Conservation (phyloP, 2,113 vertebrate genomes). For the Pomatostomus ruficeps region DNA sequence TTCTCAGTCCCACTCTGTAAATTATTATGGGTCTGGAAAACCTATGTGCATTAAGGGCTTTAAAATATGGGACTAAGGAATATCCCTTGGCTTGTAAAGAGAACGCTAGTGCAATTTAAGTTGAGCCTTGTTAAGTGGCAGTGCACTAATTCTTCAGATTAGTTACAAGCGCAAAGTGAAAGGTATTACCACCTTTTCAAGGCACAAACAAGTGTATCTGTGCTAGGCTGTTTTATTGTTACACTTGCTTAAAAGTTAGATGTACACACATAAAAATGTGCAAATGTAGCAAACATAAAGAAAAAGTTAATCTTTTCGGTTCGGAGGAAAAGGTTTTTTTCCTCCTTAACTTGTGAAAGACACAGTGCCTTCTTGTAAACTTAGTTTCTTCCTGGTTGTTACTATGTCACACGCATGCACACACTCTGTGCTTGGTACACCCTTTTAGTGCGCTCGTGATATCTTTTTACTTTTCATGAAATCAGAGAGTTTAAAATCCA, state of each 20-base stretch:
- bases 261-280: accelerated
- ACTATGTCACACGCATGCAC: not conserved
- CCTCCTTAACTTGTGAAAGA: not conserved
- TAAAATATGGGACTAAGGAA: not conserved
- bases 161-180: not conserved
- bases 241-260: not conserved
- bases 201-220: not conserved
- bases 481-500: not conserved
- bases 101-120: not conserved
- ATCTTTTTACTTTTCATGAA: not conserved
- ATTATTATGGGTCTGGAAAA: not conserved
- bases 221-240: not conserved
- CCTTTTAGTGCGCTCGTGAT: not conserved
- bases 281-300: not conserved
- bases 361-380: not conserved
- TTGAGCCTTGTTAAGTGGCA: not conserved
- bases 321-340: not conserved
- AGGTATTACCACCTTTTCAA: not conserved
- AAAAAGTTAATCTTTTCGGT: accelerated
- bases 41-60: not conserved
- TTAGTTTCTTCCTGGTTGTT: not conserved
- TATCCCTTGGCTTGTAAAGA: not conserved
- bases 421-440: accelerated
- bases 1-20: not conserved
- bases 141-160: not conserved